These are phyloP conservation scores for Diglossa cyanea DNA, from an alignment of 2,797 vertebrate genomes.

Conservation along the genomic window DNA sequence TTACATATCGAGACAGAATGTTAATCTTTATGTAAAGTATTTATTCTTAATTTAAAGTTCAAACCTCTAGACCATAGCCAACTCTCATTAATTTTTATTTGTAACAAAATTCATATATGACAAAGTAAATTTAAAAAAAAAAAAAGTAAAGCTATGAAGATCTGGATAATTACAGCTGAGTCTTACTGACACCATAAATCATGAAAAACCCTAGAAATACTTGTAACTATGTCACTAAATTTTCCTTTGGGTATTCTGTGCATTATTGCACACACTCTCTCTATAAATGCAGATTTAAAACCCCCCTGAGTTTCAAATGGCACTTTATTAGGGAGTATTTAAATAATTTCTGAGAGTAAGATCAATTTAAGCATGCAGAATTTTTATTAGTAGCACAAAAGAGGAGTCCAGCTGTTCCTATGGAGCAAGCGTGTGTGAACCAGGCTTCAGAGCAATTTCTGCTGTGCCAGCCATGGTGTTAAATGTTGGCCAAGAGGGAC, in stretches of 20 bases:
- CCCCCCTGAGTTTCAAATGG: conserved; percentile 57
- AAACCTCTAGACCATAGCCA: conserved; percentile 11
- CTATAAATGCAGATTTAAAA: conserved; percentile 57
- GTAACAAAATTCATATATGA: conserved; percentile 33
- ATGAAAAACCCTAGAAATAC: conserved; percentile 50
- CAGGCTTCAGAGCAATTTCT: conserved; percentile 34
- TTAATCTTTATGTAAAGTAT: conserved; percentile 2
- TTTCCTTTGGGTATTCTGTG: conserved; percentile 48
- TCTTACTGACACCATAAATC: conserved; percentile 59
- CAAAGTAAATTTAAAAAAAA: not conserved
- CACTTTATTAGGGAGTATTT: conserved; percentile 68
- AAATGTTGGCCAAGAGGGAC: conserved; percentile 48
- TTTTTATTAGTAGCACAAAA: conserved; percentile 54
- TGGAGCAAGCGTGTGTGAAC: not conserved
- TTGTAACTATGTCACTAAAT: conserved; percentile 62
- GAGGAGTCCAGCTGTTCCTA: conserved; percentile 42
- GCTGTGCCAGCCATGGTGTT: conserved; percentile 6
- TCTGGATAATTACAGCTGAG: not conserved
- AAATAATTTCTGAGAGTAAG: conserved; percentile 62
- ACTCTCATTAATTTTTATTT: conserved; percentile 16
- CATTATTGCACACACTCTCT: conserved; percentile 43
- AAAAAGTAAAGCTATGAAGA: not conserved
- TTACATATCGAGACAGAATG: not conserved
- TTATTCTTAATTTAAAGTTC: conserved; percentile 18
- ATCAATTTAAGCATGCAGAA: conserved; percentile 50